Base-by-base conservation (phyloP, 2,888 invertebrate species). In the Lasioglossum marginatum region DNA sequence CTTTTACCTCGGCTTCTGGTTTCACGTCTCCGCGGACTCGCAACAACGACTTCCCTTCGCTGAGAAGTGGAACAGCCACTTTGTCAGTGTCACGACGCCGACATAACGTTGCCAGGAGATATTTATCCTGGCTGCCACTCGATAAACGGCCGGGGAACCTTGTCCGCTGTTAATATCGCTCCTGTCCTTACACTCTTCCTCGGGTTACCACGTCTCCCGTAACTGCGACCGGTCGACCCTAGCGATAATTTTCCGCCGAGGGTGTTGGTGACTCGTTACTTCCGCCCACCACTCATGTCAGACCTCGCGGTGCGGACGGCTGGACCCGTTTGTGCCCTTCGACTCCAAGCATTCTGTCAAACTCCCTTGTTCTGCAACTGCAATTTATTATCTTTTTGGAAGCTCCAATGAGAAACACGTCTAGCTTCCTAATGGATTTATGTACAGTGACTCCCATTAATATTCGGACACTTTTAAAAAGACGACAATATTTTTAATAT, bases 31-130 rank as follows among this genome's bases (percentile, higher is more conserved):
- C 34, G 8, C 6, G 34, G 60, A 43, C 45, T 19, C 1, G 45
- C 31, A 19, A 16, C 45, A 45, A 45, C 71, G 27, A 27, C 45
- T 43, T 31, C 27, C 71, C 31, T 60, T 60, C 72, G 37, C 45
- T 63, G 76, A 73, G 76, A 86, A 86, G 68, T 85, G 48, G 86
- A 87, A 40, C 86, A 81, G 40, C 57, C 77, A 79, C 82, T 87
- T 87, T 86, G 76, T 87, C 86, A 86, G 72, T 74, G 86, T 79
- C 82, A 86, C 23, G 31, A 14, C 52, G 31, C 27, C 74, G 43
- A 71, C 75, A 77, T 79, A 82, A 85, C 86, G 74, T 40, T 60
- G 73, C 85, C 27, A 37, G 37, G 81, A 77, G 86, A 85, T 87
- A 87, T 87, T 85, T 85, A 84, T 79, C 79, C 60, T 77, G 76